Evolutionary conservation across 2,888 invertebrate genomes (phyloP).

Genomic region (Clanis bilineata): DNA sequence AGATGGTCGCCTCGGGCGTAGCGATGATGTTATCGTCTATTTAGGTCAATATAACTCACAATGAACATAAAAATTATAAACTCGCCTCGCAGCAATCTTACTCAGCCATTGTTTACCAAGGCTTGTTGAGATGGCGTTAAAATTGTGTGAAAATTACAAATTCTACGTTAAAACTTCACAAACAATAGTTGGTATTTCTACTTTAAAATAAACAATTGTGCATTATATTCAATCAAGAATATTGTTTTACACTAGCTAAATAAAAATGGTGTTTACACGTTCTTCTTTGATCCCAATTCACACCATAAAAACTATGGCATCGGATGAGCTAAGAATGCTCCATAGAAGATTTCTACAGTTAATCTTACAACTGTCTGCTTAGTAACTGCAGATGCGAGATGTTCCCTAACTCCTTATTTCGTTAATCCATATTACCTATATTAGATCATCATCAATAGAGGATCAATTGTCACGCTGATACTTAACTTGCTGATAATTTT

Average conservation of each 20-base stretch:
- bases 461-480: no score
- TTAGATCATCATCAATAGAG: no score
- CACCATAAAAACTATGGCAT: neutral
- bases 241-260: neutral
- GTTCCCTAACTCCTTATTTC: neutral
- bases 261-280: neutral
- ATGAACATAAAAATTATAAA: slow-evolving; percentile 64
- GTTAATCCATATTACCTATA: neutral
- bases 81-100: slow-evolving; percentile 16
- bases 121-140: slow-evolving; percentile 6
- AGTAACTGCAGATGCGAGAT: no score
- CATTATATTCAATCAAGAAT: neutral
- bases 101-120: slow-evolving; percentile 12
- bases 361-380: no score
- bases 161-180: neutral
- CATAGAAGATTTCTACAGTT: neutral
- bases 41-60: slow-evolving; percentile 71
- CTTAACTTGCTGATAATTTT: no score
- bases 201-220: neutral
- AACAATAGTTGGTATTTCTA: neutral
- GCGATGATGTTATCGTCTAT: slow-evolving; percentile 71
- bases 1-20: slow-evolving; percentile 47
- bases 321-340: neutral
- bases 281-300: neutral
- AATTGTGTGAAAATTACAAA: slow-evolving; percentile 3